Base-by-base conservation (phyloP, 2,113 vertebrate species). In the Candoia aspera region DNA sequence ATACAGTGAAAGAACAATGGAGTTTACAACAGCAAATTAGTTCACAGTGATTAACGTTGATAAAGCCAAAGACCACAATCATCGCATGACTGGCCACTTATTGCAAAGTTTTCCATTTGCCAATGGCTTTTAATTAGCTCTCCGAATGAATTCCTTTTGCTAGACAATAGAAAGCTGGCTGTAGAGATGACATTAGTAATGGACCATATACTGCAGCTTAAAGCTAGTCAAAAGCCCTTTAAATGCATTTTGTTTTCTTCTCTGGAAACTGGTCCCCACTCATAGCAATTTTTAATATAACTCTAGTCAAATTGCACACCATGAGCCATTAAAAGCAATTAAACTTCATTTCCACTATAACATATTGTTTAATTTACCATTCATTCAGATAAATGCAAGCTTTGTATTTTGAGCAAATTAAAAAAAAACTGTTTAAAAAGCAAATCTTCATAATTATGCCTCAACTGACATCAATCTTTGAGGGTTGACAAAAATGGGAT, bases 391-490 rank as follows among this genome's bases (percentile, higher is more conserved):
- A 53, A 91, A 73, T 0, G 26, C 19, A 58, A 33, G 53, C 12
- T 91, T 94, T 93, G 68, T 58, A 62, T 42, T 29, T 42, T 62
- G 85, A 60, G 83, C 90, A 94, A 92, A 92, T 60, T 83, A 19
- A 59, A 62, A 68, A 68, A 96, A 95, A 88, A 91, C 15, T 91
- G 95, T 91, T 92, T 94, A 60, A 94, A 95, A 95, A 93, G 84
- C 95, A 96, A 96, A 95, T 95, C 94, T 62, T 97, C 96, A 96
- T 97, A 94, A 98, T 98, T 97, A 97, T 94, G 90, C 90, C 96
- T 91, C 93, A 96, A 98, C 96, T 97, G 97, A 97, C 97, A 97
- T 95, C 95, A 96, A 97, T 97, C 97, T 98, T 96, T 97, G 96
- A 96, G 97, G 55, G 95, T 94, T 98, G 97, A 97, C 97, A 98